Base-by-base conservation (phyloP, 2,113 vertebrate species). In the Apus apus region DNA sequence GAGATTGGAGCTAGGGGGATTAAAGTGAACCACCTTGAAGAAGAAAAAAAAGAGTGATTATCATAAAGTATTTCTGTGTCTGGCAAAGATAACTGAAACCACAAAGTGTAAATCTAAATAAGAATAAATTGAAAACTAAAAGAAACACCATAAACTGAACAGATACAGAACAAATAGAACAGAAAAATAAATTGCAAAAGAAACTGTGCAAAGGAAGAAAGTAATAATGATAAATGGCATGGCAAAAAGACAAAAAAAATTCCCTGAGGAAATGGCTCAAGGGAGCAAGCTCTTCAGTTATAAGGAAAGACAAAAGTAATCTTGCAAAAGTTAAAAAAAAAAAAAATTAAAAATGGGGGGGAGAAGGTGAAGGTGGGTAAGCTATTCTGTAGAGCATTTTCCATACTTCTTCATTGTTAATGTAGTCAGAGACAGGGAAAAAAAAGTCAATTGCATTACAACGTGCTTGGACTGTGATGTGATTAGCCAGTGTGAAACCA, bases 201-300 rank as follows among this genome's bases (percentile, higher is more conserved):
- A 77, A 89, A 60, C 43, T 19, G 36, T 62, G 51, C 5, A 30
- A 90, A 85, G 56, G 30, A 51, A 87, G 56, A 77, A 87, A 87
- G 21, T 51, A 76, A 82, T 90, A 78, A 79, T 62, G 85, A 92
- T 79, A 85, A 93, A 90, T 38, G 13, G 23, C 70, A 92, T 84
- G 36, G 54, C 30, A 73, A 93, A 90, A 72, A 84, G 76, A 43
- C 11, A 57, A 40, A 90, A 40, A 90, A 93, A 94, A 89, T 6
- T 76, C 43, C 68, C 72, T 14, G 8, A 91, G 61, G 53, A 86
- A 86, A 85, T 17, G 27, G 51, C 76, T 94, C 53, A 56, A 90
- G 72, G 65, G 73, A 94, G 8, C 58, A 95, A 93, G 85, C 54
- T 95, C 38, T 85, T 95, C 79, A 81, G 32, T 84, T 85, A 72